Evolutionary conservation across 2,113 vertebrate species (phyloP).

Genomic region (Xiphophorus maculatus): DNA sequence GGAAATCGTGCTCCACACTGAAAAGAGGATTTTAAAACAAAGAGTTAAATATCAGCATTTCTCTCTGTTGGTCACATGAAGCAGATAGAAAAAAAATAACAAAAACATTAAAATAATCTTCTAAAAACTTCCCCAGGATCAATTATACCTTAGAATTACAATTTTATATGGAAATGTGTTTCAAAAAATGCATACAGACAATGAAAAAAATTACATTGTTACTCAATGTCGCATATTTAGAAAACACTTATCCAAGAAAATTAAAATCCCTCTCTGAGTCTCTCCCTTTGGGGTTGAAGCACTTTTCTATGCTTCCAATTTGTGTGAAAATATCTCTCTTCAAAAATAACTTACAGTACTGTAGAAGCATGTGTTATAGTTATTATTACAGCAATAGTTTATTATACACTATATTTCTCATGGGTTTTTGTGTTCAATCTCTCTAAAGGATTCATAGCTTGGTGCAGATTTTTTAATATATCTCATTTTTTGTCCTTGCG

Average conservation of each 20-base stretch:
- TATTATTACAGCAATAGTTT: background rate
- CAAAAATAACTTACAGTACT: background rate
- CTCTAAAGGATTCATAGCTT: background rate
- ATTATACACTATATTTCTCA: background rate
- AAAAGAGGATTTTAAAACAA: background rate
- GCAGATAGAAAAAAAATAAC: background rate
- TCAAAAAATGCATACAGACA: background rate
- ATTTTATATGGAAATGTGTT: background rate
- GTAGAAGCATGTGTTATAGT: background rate
- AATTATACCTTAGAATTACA: background rate
- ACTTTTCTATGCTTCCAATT: background rate
- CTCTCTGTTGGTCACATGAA: background rate
- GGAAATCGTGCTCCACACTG: conserved; percentile 82
- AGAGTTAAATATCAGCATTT: background rate
- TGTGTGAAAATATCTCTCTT: background rate
- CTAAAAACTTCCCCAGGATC: background rate
- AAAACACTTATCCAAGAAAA: background rate
- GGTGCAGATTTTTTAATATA: background rate
- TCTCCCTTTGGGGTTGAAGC: background rate
- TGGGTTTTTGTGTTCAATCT: background rate
- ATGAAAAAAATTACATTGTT: background rate
- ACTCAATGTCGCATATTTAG: background rate
- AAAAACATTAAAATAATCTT: background rate
- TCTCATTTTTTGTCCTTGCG: background rate
- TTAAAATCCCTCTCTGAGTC: background rate